Conservation (phyloP, 2,797 vertebrate species). For the Enteromius viviparus region DNA sequence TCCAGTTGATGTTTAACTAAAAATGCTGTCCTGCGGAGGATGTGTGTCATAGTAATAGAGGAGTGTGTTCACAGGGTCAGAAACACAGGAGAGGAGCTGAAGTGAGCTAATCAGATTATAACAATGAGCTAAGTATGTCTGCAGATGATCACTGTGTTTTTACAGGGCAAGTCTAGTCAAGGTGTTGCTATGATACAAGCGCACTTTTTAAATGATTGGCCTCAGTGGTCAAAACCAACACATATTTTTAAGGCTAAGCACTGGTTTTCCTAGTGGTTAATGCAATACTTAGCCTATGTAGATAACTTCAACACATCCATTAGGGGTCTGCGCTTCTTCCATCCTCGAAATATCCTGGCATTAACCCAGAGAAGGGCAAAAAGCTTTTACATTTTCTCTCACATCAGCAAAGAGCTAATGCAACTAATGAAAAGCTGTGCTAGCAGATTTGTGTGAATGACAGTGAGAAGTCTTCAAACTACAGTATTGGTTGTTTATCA, state of each 20-base stretch:
- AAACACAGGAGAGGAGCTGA: conserved; percentile 37
- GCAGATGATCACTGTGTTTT: conserved; percentile 31
- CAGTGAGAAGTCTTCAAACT: conserved; percentile 1
- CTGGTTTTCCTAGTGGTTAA: not conserved
- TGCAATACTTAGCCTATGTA: not conserved
- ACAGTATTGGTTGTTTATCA: conserved; percentile 11
- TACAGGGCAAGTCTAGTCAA: not conserved
- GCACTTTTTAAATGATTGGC: conserved; percentile 29
- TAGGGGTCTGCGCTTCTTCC: not conserved
- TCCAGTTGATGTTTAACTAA: not conserved
- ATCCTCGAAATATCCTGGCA: not conserved
- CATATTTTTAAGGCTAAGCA: conserved; percentile 14
- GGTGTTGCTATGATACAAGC: conserved; percentile 17
- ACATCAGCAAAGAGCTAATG: conserved; percentile 11
- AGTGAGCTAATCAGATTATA: conserved; percentile 45
- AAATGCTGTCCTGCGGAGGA: not conserved
- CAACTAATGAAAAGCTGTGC: not conserved
- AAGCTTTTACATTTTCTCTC: not conserved
- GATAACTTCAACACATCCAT: conserved; percentile 6
- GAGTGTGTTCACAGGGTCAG: conserved; percentile 36
- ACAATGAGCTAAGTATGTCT: conserved; percentile 33
- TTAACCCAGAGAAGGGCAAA: not conserved
- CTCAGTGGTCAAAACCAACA: conserved; percentile 13
- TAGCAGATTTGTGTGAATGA: conserved; percentile 7
- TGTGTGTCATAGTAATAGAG: conserved; percentile 23